Base-by-base conservation (phyloP, 2,797 vertebrate genomes). In the Tachyglossus aculeatus region DNA sequence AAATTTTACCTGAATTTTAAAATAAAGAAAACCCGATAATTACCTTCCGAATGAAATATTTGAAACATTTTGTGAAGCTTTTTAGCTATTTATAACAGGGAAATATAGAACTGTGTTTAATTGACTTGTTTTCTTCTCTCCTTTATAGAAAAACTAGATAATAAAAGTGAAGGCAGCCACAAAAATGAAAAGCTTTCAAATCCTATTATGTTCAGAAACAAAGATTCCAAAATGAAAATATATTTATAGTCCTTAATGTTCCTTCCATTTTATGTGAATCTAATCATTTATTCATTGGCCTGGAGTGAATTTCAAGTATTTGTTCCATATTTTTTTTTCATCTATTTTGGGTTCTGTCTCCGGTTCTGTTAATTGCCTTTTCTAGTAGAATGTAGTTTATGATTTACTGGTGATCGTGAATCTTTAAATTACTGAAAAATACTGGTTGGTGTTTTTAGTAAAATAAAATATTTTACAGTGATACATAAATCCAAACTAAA, bases 41-140 rank as follows among this genome's bases (percentile, higher is more conserved):
- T n/a, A n/a, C n/a, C n/a, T n/a, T n/a, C n/a, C n/a, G n/a, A n/a
- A n/a, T n/a, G n/a, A n/a, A n/a, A n/a, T n/a, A n/a, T n/a, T n/a
- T n/a, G n/a, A n/a, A n/a, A n/a, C n/a, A n/a, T 56, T 44, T 36
- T 61, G 62, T 63, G 15, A 52, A 63, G 7, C 12, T 58, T 56
- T 51, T 34, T 53, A 22, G 38, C 61, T 55, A 50, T 12, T 45
- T 13, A 31, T 37, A 34, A 40, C 41, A 21, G 19, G 24, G 9
- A 45, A 71, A 66, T 47, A 16, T 9, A 66, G 29, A 36, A 38
- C 50, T 34, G 54, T 58, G 53, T 59, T 15, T 38, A 43, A 27
- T 15, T 33, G 14, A 31, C 31, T 59, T 19, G 37, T 50, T 56
- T 37, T 22, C 48, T 63, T 61, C 34, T 27, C 38, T 53, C 33